phyloP scores from a whole-genome alignment of 2,888 invertebrate genomes.

The Acholoe squamosa region DNA sequence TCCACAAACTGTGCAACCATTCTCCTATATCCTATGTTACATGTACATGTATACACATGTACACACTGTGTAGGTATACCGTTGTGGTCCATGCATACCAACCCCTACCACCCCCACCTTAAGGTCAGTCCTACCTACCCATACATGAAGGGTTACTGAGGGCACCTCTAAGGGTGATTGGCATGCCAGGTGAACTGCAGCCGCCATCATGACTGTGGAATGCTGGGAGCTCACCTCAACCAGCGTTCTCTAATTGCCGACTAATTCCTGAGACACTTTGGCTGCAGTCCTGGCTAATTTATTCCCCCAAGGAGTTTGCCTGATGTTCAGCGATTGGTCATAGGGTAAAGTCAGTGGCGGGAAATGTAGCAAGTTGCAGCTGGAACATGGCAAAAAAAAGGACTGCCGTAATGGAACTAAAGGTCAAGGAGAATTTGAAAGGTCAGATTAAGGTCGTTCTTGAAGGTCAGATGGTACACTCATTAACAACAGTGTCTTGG shows the following conservation, averaged over 20 bases:
- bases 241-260: slow-evolving; percentile 40
- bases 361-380: not conserved
- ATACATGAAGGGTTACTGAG: not conserved
- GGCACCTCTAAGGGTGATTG: not conserved
- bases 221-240: not conserved
- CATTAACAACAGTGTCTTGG: not conserved
- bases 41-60: too few species aligned
- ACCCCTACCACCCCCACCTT: too few species aligned
- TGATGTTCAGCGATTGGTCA: not conserved
- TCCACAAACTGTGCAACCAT: too few species aligned
- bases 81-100: too few species aligned
- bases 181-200: slow-evolving; percentile 22
- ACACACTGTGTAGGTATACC: too few species aligned
- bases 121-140: too few species aligned
- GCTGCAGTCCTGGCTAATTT: slow-evolving; percentile 30
- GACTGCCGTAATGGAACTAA: not conserved
- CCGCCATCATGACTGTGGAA: slow-evolving; percentile 16
- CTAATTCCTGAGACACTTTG: slow-evolving; percentile 43
- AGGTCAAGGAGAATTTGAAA: slow-evolving; percentile 10
- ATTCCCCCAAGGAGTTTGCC: not conserved
- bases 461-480: not conserved
- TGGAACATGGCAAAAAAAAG: not conserved
- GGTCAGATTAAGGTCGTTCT: slow-evolving; percentile 11
- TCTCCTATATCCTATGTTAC: too few species aligned
- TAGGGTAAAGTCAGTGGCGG: not conserved